Conservation (phyloP, 1,140 invertebrate genomes). For the Hyposmocoma kahamanoa region DNA sequence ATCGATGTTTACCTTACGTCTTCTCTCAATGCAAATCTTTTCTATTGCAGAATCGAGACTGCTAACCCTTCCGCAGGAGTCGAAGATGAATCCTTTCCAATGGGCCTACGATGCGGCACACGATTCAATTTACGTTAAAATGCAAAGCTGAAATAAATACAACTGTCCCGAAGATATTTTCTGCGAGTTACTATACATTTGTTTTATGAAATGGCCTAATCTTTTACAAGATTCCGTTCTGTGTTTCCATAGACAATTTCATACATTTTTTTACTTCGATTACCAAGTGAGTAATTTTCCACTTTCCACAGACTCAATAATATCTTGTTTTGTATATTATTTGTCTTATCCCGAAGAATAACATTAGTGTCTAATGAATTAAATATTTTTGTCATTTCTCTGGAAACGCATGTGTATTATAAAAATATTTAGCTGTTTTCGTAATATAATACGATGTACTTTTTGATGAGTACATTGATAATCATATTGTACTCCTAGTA, state of each 20-base stretch:
- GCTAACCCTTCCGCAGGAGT: slow-evolving; percentile 69
- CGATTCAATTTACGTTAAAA: slow-evolving; percentile 72
- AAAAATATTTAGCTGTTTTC: too few species aligned
- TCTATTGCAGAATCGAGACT: slow-evolving; percentile 71
- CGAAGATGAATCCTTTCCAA: slow-evolving; percentile 63
- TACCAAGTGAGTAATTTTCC: slow-evolving; percentile 52
- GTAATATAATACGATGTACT: too few species aligned
- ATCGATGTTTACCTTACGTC: slow-evolving; percentile 75
- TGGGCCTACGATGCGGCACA: slow-evolving; percentile 60
- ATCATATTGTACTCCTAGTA: too few species aligned
- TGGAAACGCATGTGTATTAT: too few species aligned
- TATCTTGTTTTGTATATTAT: slow-evolving; percentile 13
- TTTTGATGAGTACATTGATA: too few species aligned
- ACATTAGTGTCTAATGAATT: too few species aligned
- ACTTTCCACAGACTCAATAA: slow-evolving; percentile 26
- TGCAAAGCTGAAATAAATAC: slow-evolving; percentile 73
- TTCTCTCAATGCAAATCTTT: slow-evolving; percentile 72
- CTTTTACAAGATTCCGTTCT: slow-evolving; percentile 75
- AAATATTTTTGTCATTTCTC: too few species aligned
- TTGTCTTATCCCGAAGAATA: too few species aligned
- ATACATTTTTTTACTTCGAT: slow-evolving; percentile 64
- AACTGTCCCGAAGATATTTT: slow-evolving; percentile 73
- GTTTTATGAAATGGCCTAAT: slow-evolving; percentile 75
- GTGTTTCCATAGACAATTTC: slow-evolving; percentile 71
- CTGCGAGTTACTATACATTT: slow-evolving; percentile 75